phyloP scores from a whole-genome alignment of 1,140 invertebrate species.

The Pantala flavescens region DNA sequence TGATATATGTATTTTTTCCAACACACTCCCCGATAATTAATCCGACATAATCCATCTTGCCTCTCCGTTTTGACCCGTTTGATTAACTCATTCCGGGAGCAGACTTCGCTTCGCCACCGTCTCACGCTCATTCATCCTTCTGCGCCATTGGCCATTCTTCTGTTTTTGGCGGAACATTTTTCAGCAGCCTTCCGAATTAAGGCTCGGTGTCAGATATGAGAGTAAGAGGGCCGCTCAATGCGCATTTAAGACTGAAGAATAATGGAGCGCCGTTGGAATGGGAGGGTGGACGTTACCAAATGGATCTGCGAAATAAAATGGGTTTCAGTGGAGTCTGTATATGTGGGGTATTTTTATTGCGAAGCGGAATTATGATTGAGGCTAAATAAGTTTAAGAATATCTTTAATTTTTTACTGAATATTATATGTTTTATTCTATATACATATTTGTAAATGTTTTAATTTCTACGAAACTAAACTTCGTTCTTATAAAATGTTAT shows the following conservation, averaged over 20 bases:
- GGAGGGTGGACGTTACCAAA: neutral
- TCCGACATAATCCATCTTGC: neutral
- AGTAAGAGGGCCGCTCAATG: neutral
- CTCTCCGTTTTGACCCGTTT: neutral
- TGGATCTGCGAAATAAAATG: too few species aligned
- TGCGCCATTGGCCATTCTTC: neutral
- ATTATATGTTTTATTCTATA: too few species aligned
- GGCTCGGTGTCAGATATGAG: neutral
- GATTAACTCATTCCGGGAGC: neutral
- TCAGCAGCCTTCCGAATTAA: neutral
- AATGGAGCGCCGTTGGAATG: neutral
- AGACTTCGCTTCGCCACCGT: neutral
- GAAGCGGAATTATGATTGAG: too few species aligned
- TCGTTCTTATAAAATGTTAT: too few species aligned
- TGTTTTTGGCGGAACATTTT: constrained; percentile 9
- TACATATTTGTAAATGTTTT: too few species aligned
- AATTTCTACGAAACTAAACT: too few species aligned
- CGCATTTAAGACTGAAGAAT: neutral
- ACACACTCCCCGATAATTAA: neutral
- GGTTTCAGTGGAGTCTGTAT: too few species aligned
- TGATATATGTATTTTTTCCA: too few species aligned
- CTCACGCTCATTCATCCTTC: neutral
- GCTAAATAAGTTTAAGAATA: too few species aligned
- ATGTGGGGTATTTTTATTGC: too few species aligned
- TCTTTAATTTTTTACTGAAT: too few species aligned